phyloP scores from a whole-genome alignment of 2,113 vertebrate genomes.

The Arenaria interpres region DNA sequence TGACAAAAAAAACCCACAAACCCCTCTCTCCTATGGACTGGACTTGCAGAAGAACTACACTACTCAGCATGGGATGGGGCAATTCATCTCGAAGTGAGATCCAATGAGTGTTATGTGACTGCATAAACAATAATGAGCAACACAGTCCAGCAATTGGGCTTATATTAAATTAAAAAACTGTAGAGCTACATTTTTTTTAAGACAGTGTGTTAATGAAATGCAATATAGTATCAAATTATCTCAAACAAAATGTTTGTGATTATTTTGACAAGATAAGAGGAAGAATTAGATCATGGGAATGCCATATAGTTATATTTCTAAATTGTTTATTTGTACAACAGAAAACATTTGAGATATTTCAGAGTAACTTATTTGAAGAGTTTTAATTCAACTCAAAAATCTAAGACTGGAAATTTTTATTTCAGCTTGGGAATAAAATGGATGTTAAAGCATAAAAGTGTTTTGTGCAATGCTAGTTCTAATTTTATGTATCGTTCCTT shows the following conservation, averaged over 20 bases:
- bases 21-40: not conserved
- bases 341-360: not conserved
- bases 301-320: not conserved
- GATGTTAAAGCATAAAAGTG: not conserved
- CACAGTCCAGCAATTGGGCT: not conserved
- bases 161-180: not conserved
- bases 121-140: not conserved
- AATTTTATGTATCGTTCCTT: not conserved
- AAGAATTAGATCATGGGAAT: not conserved
- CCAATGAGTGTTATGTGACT: not conserved
- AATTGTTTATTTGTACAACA: not conserved
- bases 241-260: not conserved
- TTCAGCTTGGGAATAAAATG: not conserved
- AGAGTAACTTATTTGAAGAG: not conserved
- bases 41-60: not conserved
- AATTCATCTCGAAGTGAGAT: not conserved
- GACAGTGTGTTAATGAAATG: not conserved
- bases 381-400: not conserved
- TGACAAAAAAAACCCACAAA: accelerated
- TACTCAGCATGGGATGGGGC: not conserved
- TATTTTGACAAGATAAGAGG: not conserved
- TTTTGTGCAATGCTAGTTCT: not conserved
- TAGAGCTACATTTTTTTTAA: not conserved
- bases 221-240: not conserved
- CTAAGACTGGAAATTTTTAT: not conserved